Conservation (phyloP, 2,888 invertebrate species). For the Drosophila mimetica region DNA sequence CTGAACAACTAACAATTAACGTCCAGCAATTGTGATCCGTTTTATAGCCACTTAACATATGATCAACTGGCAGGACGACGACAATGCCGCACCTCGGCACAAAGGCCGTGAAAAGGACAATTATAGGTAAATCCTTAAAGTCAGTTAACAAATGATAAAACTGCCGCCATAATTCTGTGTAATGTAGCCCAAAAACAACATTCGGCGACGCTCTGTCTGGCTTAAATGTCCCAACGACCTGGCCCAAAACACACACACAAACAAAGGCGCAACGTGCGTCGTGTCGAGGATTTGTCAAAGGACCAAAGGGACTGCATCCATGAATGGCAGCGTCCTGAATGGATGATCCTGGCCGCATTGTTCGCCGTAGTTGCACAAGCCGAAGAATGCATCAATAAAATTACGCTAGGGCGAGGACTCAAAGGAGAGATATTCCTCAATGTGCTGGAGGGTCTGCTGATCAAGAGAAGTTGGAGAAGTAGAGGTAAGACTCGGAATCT, state of each 20-base stretch:
- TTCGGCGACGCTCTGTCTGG: conserved; percentile 68
- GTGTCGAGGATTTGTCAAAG: conserved; percentile 42
- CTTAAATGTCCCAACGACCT: conserved; percentile 20
- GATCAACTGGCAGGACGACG: conserved; percentile 65
- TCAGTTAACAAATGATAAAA: conserved; percentile 71
- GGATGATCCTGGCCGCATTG: conserved; percentile 61
- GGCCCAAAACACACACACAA: conserved; percentile 19
- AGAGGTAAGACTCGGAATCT: background rate
- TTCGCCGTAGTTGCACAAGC: conserved; percentile 43
- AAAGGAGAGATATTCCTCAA: conserved; percentile 48
- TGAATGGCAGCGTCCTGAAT: conserved; percentile 58
- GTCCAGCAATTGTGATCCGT: conserved; percentile 63
- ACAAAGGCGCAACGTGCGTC: conserved; percentile 70
- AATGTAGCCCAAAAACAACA: conserved; percentile 67
- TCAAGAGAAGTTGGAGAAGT: background rate
- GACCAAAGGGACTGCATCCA: conserved; percentile 41
- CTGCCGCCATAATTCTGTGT: conserved; percentile 76
- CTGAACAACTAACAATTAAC: conserved; percentile 68
- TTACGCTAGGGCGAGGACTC: conserved; percentile 57
- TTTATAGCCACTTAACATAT: conserved; percentile 83
- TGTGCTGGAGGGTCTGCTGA: conserved; percentile 17
- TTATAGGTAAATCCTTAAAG: conserved; percentile 74
- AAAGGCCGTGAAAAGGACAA: conserved; percentile 74
- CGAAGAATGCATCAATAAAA: conserved; percentile 76
- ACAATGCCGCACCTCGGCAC: conserved; percentile 49